phyloP scores from a whole-genome alignment of 92 coral and sea anemone genomes.

The Galaxea fascicularis region DNA sequence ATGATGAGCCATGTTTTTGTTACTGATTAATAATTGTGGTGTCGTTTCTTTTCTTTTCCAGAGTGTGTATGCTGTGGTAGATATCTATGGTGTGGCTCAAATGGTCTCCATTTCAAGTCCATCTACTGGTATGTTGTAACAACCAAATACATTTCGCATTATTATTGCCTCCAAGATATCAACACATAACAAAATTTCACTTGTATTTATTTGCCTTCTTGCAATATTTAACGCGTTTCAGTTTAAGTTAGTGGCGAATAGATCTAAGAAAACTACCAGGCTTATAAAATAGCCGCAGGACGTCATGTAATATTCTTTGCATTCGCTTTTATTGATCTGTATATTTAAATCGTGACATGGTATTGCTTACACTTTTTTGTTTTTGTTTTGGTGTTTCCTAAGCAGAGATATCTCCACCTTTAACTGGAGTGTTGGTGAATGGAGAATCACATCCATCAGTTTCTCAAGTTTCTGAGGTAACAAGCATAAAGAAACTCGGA shows the following conservation, averaged over 20 bases:
- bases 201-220: too few relatives aligned
- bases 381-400: not conserved
- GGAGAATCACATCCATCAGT: conserved; percentile 27
- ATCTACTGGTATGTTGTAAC: not conserved
- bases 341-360: too few relatives aligned
- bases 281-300: too few relatives aligned
- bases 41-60: conserved; percentile 22
- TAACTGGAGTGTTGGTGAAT: conserved; percentile 7
- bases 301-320: too few relatives aligned
- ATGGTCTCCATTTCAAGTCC: conserved; percentile 73
- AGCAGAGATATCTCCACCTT: not conserved
- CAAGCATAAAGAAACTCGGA: not conserved
- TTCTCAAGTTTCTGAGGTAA: conserved; percentile 27
- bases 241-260: too few relatives aligned
- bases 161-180: not conserved
- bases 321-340: too few relatives aligned
- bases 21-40: too few relatives aligned
- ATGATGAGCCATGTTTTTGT: too few relatives aligned
- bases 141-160: not conserved
- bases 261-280: too few relatives aligned
- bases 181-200: not conserved
- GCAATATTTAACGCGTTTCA: too few relatives aligned
- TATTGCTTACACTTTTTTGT: not conserved
- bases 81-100: conserved; percentile 88
- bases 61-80: conserved; percentile 90